These are phyloP conservation scores for Leuciscus idus DNA, from an alignment of 2,113 vertebrate species.

Conservation along the genomic window DNA sequence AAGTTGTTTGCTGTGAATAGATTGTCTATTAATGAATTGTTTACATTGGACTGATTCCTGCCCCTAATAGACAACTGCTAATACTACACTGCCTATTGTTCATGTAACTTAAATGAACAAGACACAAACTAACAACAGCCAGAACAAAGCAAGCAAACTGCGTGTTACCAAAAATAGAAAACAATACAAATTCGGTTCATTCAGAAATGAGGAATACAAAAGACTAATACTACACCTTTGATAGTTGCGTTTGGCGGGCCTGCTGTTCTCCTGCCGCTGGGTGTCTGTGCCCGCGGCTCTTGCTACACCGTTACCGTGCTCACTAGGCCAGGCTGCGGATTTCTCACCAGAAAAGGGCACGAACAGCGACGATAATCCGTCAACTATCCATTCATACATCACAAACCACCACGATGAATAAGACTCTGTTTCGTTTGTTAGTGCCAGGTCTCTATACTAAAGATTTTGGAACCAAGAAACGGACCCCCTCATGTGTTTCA, in stretches of 20 bases:
- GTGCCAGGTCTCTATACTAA: slow-evolving; percentile 72
- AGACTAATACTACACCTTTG: slow-evolving; percentile 68
- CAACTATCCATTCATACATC: slow-evolving; percentile 85
- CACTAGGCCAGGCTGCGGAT: slow-evolving; percentile 63
- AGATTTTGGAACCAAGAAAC: background rate
- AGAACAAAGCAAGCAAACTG: background rate
- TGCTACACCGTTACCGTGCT: slow-evolving; percentile 53
- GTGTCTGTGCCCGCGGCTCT: slow-evolving; percentile 51
- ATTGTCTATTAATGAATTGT: background rate
- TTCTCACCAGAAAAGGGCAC: slow-evolving; percentile 70
- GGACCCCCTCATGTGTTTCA: background rate
- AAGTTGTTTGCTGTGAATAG: background rate
- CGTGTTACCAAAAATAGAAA: background rate
- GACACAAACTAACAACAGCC: background rate
- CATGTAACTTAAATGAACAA: background rate
- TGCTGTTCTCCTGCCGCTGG: slow-evolving; percentile 61
- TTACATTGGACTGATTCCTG: slow-evolving; percentile 9
- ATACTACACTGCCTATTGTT: background rate
- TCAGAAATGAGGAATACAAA: background rate
- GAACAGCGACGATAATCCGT: slow-evolving; percentile 80
- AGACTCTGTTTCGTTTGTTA: slow-evolving; percentile 58
- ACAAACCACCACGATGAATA: slow-evolving; percentile 74
- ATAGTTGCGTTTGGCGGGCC: slow-evolving; percentile 78
- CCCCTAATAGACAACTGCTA: background rate
- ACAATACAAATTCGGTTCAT: background rate